Conservation (phyloP, 2,113 vertebrate genomes). For the Odontesthes bonariensis region DNA sequence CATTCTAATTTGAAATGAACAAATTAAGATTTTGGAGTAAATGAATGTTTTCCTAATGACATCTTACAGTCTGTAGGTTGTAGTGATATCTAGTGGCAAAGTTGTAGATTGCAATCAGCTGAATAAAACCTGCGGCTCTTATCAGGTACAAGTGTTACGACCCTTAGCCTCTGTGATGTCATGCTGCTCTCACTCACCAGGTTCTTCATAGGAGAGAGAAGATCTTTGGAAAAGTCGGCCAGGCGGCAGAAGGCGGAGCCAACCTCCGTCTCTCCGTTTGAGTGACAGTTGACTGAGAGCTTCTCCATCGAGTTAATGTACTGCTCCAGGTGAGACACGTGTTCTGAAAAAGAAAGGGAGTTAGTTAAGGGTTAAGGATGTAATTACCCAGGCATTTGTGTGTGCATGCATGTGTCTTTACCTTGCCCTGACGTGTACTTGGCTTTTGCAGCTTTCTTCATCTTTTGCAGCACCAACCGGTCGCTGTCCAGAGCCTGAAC, state of each 20-base stretch:
- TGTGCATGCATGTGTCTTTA: slow-evolving; percentile 14
- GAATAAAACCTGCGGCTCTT: not conserved
- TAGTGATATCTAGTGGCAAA: not conserved
- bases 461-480: slow-evolving; percentile 73
- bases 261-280: slow-evolving; percentile 69
- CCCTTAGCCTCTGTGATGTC: slow-evolving; percentile 8
- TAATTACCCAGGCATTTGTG: not conserved
- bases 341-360: slow-evolving; percentile 45
- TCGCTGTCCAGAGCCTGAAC: slow-evolving; percentile 70
- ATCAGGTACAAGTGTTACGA: not conserved
- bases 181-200: slow-evolving; percentile 47
- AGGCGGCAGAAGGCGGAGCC: slow-evolving; percentile 72
- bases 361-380: not conserved
- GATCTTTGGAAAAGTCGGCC: slow-evolving; percentile 74
- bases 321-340: slow-evolving; percentile 73
- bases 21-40: too few relatives aligned
- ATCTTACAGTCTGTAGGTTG: not conserved
- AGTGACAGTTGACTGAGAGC: slow-evolving; percentile 74
- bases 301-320: slow-evolving; percentile 76
- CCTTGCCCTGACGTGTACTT: slow-evolving; percentile 76
- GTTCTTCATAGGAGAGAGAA: slow-evolving; percentile 74
- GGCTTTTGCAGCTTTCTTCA: slow-evolving; percentile 78
- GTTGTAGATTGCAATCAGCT: not conserved
- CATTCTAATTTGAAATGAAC: too few relatives aligned
- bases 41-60: too few relatives aligned